phyloP scores from a whole-genome alignment of 2,113 vertebrate species.

The Eretmochelys imbricata region DNA sequence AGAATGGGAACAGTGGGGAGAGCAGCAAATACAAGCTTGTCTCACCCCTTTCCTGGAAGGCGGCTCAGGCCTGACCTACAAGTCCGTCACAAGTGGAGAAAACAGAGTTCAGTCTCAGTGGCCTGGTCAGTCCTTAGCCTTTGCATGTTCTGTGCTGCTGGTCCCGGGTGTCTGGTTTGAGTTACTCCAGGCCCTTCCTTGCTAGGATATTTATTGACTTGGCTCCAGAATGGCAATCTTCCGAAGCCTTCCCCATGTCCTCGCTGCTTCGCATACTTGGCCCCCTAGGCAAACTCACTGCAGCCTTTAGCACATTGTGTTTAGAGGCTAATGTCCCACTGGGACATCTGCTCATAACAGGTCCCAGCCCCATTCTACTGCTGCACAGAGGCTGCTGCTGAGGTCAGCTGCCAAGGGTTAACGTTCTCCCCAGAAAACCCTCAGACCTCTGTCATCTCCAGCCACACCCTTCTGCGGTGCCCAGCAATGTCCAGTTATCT shows the following conservation, averaged over 20 bases:
- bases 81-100: neutral
- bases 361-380: neutral
- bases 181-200: rapidly evolving
- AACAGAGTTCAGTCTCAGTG: neutral
- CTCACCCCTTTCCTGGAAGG: neutral
- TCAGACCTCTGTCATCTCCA: rapidly evolving
- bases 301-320: neutral
- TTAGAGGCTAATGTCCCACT: neutral
- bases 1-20: neutral
- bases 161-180: neutral
- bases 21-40: neutral
- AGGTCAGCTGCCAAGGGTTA: neutral
- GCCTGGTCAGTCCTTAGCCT: neutral
- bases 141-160: neutral
- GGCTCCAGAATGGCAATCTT: neutral
- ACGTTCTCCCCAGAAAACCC: neutral
- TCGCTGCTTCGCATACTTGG: neutral
- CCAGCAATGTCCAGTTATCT: neutral
- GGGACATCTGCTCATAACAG: neutral
- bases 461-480: neutral
- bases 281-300: neutral
- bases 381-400: rapidly evolving
- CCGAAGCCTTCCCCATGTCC: neutral
- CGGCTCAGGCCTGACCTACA: neutral
- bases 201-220: neutral